Conservation (phyloP, 2,888 invertebrate species). For the Chirona hameri region DNA sequence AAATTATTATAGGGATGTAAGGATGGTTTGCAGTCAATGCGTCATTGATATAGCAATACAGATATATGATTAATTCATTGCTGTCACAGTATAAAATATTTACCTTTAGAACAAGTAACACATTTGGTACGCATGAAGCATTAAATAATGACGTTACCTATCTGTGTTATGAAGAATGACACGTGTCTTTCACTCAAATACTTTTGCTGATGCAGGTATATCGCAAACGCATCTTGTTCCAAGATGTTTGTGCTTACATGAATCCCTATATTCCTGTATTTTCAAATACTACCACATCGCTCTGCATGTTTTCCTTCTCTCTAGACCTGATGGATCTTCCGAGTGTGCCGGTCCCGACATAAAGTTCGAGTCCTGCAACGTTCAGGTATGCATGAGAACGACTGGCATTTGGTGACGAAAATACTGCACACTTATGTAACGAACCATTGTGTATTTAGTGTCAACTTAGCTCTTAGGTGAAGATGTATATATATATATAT, state of each 20-base stretch:
- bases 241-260: neutral
- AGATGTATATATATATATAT: too few relatives aligned
- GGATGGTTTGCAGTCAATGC: neutral
- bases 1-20: neutral
- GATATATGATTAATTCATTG: neutral
- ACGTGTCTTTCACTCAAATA: neutral
- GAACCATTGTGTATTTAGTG: too few relatives aligned
- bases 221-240: neutral
- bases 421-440: too few relatives aligned
- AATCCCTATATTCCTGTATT: too few relatives aligned
- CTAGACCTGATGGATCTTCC: constrained; percentile 59
- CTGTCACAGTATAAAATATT: too few relatives aligned
- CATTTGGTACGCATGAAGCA: too few relatives aligned
- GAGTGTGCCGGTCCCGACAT: constrained; percentile 72
- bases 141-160: too few relatives aligned
- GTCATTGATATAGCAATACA: neutral
- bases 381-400: constrained; percentile 65
- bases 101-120: too few relatives aligned
- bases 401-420: too few relatives aligned
- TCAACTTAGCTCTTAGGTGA: too few relatives aligned
- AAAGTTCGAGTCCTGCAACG: constrained; percentile 85
- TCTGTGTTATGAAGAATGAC: neutral
- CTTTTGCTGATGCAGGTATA: neutral
- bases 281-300: neutral
- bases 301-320: neutral